A percentile compares a stretch with the other conserved stretches of the same genome.
These are phyloP conservation scores for Actinia equina DNA, from an alignment of 64 coral and sea anemone genomes.

Conservation along the genomic window DNA sequence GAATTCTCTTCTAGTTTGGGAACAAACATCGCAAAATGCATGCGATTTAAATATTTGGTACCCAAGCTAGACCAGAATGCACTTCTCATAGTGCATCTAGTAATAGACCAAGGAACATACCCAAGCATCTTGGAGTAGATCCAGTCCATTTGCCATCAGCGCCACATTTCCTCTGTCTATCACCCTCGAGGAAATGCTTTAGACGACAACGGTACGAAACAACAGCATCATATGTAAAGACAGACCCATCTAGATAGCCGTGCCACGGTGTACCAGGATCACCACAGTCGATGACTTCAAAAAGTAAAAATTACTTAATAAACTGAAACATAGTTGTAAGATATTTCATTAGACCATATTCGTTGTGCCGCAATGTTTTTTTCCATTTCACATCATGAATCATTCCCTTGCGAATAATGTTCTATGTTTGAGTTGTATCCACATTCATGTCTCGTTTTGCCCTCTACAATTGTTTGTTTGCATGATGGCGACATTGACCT, in stretches of 20 bases:
- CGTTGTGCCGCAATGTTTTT: too few species aligned
- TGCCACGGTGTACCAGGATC: slow-evolving; percentile 85
- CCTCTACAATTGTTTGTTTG: too few species aligned
- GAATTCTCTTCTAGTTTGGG: too few species aligned
- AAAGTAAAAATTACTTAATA: not conserved
- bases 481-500: too few species aligned
- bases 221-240: slow-evolving; percentile 38
- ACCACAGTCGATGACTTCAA: slow-evolving; percentile 67
- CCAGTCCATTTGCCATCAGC: slow-evolving; percentile 74
- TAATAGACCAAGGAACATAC: slow-evolving; percentile 11
- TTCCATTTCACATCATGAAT: too few species aligned
- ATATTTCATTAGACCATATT: too few species aligned
- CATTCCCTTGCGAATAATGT: too few species aligned
- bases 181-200: slow-evolving; percentile 75
- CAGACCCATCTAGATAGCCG: slow-evolving; percentile 55
- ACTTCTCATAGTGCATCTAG: not conserved
- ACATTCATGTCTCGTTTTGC: too few species aligned
- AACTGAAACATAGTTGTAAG: too few species aligned
- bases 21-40: too few species aligned
- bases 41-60: not conserved
- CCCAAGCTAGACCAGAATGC: not conserved
- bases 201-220: slow-evolving; percentile 64
- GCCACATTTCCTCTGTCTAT: slow-evolving; percentile 48
- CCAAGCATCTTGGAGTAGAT: slow-evolving; percentile 67
- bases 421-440: too few species aligned